phyloP scores from a whole-genome alignment of 2,113 vertebrate species.

The Crotalus horridus region DNA sequence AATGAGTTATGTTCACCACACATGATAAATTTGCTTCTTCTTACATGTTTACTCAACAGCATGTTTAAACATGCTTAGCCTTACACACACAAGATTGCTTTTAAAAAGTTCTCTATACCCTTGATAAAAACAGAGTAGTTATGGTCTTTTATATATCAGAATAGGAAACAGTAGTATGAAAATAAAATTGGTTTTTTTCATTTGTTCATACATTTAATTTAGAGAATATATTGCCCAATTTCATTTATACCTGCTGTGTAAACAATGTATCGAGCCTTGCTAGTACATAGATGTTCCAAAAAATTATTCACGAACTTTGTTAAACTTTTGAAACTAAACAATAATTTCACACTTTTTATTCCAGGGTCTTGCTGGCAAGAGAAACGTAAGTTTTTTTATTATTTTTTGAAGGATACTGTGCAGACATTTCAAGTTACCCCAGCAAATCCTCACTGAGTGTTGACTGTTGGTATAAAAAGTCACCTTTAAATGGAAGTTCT shows the following conservation, averaged over 20 bases:
- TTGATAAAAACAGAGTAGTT: too few species aligned
- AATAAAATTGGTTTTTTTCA: too few species aligned
- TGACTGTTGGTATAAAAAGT: neutral
- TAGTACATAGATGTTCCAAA: neutral
- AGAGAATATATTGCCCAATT: neutral
- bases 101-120: too few species aligned
- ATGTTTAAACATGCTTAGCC: too few species aligned
- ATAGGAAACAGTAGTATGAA: too few species aligned
- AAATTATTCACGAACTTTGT: neutral
- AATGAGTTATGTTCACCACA: too few species aligned
- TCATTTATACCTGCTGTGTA: neutral
- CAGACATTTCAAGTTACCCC: neutral
- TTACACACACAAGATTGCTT: too few species aligned
- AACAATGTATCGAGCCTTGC: neutral
- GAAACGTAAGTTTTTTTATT: neutral
- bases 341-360: neutral
- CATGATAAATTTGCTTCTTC: too few species aligned
- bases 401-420: neutral
- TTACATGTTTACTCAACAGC: too few species aligned
- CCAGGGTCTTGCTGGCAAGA: accelerated
- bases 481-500: neutral
- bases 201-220: too few species aligned
- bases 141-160: too few species aligned
- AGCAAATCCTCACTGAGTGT: neutral
- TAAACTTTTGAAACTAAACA: neutral